These are phyloP conservation scores for Mamestra brassicae DNA, from an alignment of 2,888 invertebrate species.

Conservation along the genomic window DNA sequence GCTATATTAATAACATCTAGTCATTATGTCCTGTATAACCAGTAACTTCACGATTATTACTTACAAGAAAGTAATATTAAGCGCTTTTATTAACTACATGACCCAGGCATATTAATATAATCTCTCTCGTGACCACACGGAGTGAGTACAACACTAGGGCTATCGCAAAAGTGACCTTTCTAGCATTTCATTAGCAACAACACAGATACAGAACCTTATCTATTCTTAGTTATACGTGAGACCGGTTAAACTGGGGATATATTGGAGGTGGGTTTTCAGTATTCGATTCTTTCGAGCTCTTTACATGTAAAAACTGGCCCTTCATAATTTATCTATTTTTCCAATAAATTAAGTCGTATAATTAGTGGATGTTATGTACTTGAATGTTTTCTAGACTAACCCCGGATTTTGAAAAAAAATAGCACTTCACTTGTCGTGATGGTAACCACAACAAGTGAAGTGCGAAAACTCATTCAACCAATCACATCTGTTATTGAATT, in stretches of 20 bases:
- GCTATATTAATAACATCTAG: conserved; percentile 24
- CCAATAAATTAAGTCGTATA: not conserved
- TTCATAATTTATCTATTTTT: not conserved
- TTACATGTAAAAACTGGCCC: not conserved
- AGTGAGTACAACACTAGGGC: not conserved
- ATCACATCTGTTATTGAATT: no score
- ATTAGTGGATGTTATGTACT: not conserved
- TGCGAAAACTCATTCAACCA: no score
- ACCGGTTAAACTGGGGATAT: not conserved
- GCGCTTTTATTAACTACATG: conserved; percentile 36
- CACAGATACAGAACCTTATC: conserved; percentile 11
- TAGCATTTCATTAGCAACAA: conserved; percentile 34
- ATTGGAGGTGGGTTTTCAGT: not conserved
- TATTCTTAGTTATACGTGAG: not conserved
- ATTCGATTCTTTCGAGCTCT: not conserved
- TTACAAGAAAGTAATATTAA: conserved; percentile 28
- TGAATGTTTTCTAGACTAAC: no score
- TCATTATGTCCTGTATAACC: not conserved
- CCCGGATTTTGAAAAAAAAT: no score
- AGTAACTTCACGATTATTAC: conserved; percentile 2
- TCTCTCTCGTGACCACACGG: conserved; percentile 18
- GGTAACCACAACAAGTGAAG: no score
- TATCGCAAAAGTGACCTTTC: conserved; percentile 35
- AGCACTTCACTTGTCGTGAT: no score
- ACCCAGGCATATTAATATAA: conserved; percentile 46